Conservation (phyloP, 2,888 invertebrate genomes). For the Sturmia bella region DNA sequence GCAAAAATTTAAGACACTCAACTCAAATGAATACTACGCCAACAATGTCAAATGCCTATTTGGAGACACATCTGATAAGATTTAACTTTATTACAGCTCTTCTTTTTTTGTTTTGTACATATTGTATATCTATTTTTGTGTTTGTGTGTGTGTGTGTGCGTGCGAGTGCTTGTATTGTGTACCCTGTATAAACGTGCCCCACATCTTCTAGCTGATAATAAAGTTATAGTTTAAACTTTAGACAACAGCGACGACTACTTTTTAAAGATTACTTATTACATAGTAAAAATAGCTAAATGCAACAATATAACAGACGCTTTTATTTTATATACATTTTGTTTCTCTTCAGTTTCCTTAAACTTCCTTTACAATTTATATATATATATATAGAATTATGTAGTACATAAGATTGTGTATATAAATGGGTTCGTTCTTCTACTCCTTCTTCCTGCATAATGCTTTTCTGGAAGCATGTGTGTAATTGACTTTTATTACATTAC, state of each 20-base stretch:
- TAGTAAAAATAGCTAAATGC: slow-evolving; percentile 44
- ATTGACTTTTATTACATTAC: slow-evolving; percentile 1
- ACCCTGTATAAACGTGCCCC: slow-evolving; percentile 13
- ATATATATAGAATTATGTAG: background rate
- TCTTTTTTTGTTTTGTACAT: slow-evolving; percentile 57
- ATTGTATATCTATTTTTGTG: slow-evolving; percentile 45
- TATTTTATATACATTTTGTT: slow-evolving; percentile 6
- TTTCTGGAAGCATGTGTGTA: slow-evolving; percentile 7
- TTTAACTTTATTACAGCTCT: slow-evolving; percentile 26
- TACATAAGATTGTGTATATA: slow-evolving; percentile 47
- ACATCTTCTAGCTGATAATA: slow-evolving; percentile 17
- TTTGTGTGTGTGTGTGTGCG: slow-evolving; percentile 15
- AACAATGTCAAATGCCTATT: slow-evolving; percentile 63
- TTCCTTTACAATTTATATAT: slow-evolving; percentile 18
- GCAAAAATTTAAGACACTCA: slow-evolving; percentile 29
- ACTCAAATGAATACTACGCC: slow-evolving; percentile 34
- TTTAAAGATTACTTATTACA: slow-evolving; percentile 15
- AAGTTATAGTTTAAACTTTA: background rate
- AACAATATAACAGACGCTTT: slow-evolving; percentile 45
- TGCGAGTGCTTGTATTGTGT: too few relatives aligned
- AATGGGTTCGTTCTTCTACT: slow-evolving; percentile 17
- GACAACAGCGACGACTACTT: slow-evolving; percentile 54
- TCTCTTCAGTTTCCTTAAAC: background rate
- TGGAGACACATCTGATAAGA: slow-evolving; percentile 52
- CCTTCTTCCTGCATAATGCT: background rate